These are phyloP conservation scores for Gallinago undulata DNA, from an alignment of 2,113 vertebrate species.

Conservation along the genomic window DNA sequence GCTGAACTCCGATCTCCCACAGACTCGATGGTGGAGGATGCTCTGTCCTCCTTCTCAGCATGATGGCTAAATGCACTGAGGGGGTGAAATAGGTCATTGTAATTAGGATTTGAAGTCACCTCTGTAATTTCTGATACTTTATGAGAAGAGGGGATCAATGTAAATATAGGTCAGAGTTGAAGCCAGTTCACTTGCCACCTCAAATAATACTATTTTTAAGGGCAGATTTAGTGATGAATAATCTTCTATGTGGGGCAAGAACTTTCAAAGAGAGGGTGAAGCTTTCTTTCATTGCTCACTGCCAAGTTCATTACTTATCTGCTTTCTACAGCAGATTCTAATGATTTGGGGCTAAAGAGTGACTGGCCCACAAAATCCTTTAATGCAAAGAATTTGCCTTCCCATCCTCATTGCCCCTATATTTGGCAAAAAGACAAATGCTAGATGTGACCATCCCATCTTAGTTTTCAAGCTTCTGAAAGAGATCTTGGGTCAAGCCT, in stretches of 20 bases:
- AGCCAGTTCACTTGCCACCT: neutral
- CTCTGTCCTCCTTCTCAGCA: no score
- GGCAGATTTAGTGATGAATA: neutral
- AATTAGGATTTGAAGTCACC: neutral
- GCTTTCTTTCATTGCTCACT: neutral
- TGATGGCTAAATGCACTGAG: neutral
- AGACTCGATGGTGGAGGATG: neutral
- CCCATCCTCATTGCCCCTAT: neutral
- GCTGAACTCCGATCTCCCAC: neutral
- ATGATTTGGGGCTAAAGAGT: neutral
- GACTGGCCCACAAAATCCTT: neutral
- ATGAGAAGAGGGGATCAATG: neutral
- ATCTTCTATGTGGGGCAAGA: neutral
- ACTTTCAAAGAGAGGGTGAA: neutral
- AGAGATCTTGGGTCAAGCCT: neutral
- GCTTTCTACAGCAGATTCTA: neutral
- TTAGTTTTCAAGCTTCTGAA: neutral
- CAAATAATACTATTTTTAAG: neutral
- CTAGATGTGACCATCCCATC: neutral
- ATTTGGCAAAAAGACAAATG: neutral
- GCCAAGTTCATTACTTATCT: neutral
- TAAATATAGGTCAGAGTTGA: neutral
- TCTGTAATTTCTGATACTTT: neutral
- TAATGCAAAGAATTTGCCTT: neutral
- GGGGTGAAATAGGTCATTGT: neutral